phyloP scores from a whole-genome alignment of 2,888 invertebrate genomes.

The Kuschelorhynchus macadamiae region DNA sequence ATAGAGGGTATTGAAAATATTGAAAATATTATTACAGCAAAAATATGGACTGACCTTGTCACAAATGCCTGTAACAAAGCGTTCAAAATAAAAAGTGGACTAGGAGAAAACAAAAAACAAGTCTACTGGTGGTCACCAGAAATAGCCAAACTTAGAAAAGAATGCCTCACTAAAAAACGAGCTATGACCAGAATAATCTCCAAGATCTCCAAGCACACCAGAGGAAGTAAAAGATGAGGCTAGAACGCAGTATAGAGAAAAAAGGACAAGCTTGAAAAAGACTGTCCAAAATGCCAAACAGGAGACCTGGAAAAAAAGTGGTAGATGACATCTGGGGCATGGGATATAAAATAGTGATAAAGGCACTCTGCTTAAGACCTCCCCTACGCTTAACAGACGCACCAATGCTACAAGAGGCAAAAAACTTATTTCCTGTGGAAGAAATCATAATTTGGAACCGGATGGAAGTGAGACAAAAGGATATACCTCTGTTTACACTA shows the following conservation, averaged over 20 bases:
- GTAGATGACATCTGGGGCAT: slow-evolving; percentile 39
- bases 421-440: background rate
- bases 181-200: no score
- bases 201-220: no score
- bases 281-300: background rate
- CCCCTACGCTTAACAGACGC: background rate
- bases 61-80: no score
- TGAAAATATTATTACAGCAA: slow-evolving; percentile 5
- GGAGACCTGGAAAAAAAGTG: slow-evolving; percentile 4
- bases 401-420: background rate
- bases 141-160: no score
- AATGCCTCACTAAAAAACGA: no score
- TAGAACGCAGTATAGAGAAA: background rate
- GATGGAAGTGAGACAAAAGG: background rate
- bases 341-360: slow-evolving; percentile 27
- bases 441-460: background rate
- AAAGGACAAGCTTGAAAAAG: background rate
- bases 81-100: no score
- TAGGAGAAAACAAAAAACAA: no score
- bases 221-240: no score
- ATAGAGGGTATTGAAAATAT: background rate
- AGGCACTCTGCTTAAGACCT: background rate
- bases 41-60: no score
- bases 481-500: slow-evolving; percentile 4
- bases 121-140: no score